phyloP scores from a whole-genome alignment of 2,113 vertebrate species.

The Petrocephalus zakoni region DNA sequence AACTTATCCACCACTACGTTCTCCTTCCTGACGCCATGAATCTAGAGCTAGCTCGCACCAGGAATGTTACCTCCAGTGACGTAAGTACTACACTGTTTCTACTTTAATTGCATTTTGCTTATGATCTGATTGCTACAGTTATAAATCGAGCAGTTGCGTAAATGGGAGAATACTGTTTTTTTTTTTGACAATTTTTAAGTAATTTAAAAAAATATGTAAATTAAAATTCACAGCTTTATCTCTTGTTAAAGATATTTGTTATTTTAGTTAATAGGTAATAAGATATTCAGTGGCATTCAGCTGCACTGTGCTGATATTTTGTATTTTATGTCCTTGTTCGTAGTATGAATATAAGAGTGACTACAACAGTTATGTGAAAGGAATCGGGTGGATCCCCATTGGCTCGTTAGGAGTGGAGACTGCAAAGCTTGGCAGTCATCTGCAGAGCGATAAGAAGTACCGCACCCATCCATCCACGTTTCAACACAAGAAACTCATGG shows the following conservation, averaged over 20 bases:
- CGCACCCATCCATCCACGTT: slow-evolving; percentile 79
- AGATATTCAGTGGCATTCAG: too few species aligned
- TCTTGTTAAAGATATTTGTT: background rate
- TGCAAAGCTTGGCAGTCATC: slow-evolving; percentile 75
- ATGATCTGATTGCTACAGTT: background rate
- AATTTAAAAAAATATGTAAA: background rate
- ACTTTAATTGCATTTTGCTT: background rate
- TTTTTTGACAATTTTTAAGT: background rate
- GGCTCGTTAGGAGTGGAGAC: slow-evolving; percentile 83
- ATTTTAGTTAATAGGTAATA: too few species aligned
- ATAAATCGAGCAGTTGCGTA: background rate
- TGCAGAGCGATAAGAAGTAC: slow-evolving; percentile 81
- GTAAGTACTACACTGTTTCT: background rate
- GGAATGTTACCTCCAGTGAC: slow-evolving; percentile 12
- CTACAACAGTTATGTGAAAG: slow-evolving; percentile 78
- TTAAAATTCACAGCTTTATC: background rate
- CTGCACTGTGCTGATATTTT: background rate
- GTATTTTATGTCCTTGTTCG: background rate
- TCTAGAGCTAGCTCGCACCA: slow-evolving; percentile 14
- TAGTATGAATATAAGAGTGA: slow-evolving; percentile 84
- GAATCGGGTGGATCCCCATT: slow-evolving; percentile 68
- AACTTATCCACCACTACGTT: slow-evolving; percentile 1
- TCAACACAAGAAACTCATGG: slow-evolving; percentile 77
- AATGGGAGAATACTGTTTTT: background rate
- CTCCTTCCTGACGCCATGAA: slow-evolving; percentile 19